A percentile compares a stretch with the other conserved stretches of the same genome.
phyloP scores from a whole-genome alignment of 2,113 vertebrate species.

The Microtus richardsoni region DNA sequence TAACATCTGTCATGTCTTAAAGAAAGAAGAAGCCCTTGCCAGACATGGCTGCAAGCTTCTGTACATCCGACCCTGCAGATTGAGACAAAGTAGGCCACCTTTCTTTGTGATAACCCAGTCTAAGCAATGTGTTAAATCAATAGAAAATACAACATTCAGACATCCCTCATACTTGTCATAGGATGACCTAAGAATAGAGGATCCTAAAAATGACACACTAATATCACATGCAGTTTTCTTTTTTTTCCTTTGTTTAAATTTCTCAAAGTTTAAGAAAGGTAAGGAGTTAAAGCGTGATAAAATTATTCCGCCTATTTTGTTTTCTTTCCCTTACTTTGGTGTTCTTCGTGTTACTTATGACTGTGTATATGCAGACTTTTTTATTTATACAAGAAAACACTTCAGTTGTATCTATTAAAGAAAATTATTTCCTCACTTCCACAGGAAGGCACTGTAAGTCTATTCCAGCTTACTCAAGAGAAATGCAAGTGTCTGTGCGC shows the following conservation, averaged over 20 bases:
- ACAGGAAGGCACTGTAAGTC: neutral
- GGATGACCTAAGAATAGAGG: neutral
- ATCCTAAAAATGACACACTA: neutral
- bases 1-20: neutral
- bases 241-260: neutral
- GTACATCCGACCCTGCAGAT: too few relatives aligned
- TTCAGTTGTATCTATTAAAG: neutral
- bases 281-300: neutral
- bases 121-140: neutral
- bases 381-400: neutral
- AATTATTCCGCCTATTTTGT: neutral
- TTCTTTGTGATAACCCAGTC: neutral
- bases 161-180: neutral
- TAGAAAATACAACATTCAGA: neutral
- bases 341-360: neutral
- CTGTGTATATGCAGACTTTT: neutral
- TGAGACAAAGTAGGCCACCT: neutral
- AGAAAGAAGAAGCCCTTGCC: neutral
- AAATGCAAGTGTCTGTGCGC: neutral
- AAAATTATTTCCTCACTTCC: neutral
- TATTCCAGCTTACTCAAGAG: neutral
- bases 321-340: neutral
- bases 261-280: neutral
- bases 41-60: too few relatives aligned
- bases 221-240: neutral